Conservation (phyloP, 1,140 invertebrate genomes). For the Sipha flava region DNA sequence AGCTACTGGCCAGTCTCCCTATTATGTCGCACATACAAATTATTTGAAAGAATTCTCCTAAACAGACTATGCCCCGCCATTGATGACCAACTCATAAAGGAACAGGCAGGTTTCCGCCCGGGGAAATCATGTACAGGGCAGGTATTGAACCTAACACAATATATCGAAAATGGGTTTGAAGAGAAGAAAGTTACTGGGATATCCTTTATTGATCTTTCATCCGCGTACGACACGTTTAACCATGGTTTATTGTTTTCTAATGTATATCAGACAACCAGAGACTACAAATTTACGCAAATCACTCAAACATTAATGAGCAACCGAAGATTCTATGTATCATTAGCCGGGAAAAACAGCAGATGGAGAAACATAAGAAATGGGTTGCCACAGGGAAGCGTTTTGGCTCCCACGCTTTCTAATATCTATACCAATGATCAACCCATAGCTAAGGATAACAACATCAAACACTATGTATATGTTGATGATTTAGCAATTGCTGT, state of each 20-base stretch:
- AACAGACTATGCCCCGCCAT: not conserved
- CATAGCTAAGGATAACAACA: not conserved
- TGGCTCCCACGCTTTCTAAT: constrained; percentile 34
- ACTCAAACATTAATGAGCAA: constrained; percentile 8
- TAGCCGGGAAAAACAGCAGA: constrained; percentile 28
- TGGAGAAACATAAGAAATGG: constrained; percentile 33
- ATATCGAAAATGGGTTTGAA: constrained; percentile 33
- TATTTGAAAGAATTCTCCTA: constrained; percentile 30
- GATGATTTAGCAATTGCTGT: constrained; percentile 37
- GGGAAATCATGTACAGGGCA: constrained; percentile 16
- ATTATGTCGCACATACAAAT: constrained; percentile 33
- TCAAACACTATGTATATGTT: constrained; percentile 32
- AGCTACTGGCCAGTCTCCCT: constrained; percentile 33
- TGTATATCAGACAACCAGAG: constrained; percentile 17
- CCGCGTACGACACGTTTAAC: constrained; percentile 34
- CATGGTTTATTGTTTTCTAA: constrained; percentile 23
- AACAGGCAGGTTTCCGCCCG: constrained; percentile 27
- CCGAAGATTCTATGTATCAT: constrained; percentile 28
- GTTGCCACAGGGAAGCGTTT: constrained; percentile 4
- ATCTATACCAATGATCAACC: constrained; percentile 38
- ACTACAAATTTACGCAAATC: not conserved
- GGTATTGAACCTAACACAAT: constrained; percentile 33
- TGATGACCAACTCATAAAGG: no score
- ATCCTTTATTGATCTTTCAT: constrained; percentile 31
- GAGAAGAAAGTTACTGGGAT: constrained; percentile 22